These are phyloP conservation scores for Chymomyza caudatula DNA, from an alignment of 2,888 invertebrate species.

Conservation along the genomic window DNA sequence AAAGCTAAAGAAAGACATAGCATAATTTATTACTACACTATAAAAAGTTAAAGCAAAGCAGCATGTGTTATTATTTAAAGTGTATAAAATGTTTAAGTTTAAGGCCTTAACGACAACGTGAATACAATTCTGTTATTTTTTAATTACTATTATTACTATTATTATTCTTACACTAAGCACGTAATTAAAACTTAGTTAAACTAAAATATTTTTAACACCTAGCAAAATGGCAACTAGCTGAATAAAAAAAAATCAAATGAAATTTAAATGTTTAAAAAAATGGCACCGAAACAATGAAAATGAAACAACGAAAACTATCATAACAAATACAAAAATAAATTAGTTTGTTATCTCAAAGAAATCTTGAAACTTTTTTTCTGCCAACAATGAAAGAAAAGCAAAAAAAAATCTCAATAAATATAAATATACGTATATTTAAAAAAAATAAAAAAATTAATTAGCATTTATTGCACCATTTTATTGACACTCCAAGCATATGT, in stretches of 20 bases:
- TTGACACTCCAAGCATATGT: background rate
- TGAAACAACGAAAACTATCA: background rate
- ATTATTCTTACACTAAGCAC: constrained; percentile 59
- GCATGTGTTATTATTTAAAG: constrained; percentile 62
- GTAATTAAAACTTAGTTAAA: constrained; percentile 44
- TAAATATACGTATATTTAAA: no score
- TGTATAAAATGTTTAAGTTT: constrained; percentile 29
- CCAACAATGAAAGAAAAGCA: no score
- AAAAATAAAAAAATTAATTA: background rate
- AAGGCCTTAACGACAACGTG: constrained; percentile 59
- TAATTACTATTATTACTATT: background rate
- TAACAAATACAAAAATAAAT: background rate
- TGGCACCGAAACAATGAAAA: background rate
- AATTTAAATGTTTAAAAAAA: background rate
- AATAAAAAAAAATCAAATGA: background rate
- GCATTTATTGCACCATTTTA: constrained; percentile 7
- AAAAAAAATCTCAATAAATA: no score
- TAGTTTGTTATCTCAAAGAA: background rate
- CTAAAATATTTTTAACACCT: background rate
- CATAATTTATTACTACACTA: constrained; percentile 23
- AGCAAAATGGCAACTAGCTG: background rate
- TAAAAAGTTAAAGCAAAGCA: constrained; percentile 48
- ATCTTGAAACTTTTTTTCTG: background rate
- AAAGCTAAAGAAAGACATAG: constrained; percentile 73
- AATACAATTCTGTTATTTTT: constrained; percentile 42